phyloP scores from a whole-genome alignment of 2,888 invertebrate species.

The Noctua fimbriata region DNA sequence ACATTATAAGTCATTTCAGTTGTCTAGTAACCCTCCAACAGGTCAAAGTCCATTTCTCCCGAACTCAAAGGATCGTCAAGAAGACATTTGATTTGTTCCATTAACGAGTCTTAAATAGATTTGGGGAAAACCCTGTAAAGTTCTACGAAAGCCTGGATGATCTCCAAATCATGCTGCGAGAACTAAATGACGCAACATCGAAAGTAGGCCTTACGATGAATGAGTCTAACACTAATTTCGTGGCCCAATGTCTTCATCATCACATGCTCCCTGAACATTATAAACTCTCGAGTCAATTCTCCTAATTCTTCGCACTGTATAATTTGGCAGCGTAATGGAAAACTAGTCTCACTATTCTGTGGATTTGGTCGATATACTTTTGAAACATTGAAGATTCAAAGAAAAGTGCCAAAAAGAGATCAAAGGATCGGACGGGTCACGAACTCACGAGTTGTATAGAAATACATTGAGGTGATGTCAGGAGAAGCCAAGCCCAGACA shows the following conservation, averaged over 20 bases:
- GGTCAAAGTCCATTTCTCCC: background rate
- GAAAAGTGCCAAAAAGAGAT: background rate
- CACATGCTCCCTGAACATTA: slow-evolving; percentile 9
- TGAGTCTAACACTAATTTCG: slow-evolving; percentile 23
- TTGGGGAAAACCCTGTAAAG: slow-evolving; percentile 31
- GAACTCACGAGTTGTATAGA: slow-evolving; percentile 1
- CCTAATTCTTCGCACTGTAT: background rate
- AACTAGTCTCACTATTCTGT: background rate
- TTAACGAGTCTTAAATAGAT: slow-evolving; percentile 23
- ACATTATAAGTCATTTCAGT: background rate
- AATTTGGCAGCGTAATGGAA: slow-evolving; percentile 10
- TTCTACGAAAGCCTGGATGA: slow-evolving; percentile 56
- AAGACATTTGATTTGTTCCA: slow-evolving; percentile 8
- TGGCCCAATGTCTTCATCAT: slow-evolving; percentile 19
- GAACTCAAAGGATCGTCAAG: background rate
- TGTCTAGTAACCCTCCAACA: background rate
- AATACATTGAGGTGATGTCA: slow-evolving; percentile 20
- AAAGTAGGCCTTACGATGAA: slow-evolving; percentile 30
- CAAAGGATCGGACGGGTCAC: slow-evolving; percentile 1
- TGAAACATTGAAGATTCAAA: background rate
- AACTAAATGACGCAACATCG: slow-evolving; percentile 41
- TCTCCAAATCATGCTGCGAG: slow-evolving; percentile 40
- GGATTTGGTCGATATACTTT: background rate
- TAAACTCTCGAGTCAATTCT: background rate
- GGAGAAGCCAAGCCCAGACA: slow-evolving; percentile 32